phyloP scores from a whole-genome alignment of 1,140 invertebrate genomes.

The Pseudomyrmex sp. region DNA sequence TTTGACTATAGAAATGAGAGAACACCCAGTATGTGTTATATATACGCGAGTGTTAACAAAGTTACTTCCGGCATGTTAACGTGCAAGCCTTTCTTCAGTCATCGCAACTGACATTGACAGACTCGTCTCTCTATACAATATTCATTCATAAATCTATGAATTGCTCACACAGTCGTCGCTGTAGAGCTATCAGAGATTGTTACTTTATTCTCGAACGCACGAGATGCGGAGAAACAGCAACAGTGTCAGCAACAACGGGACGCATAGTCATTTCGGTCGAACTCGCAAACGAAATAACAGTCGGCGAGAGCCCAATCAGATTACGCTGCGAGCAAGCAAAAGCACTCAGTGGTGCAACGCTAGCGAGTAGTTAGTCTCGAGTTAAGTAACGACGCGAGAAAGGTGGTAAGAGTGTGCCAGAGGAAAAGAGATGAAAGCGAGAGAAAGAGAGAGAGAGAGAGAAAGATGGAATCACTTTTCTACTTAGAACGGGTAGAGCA shows the following conservation, averaged over 20 bases:
- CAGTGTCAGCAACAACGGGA: not conserved
- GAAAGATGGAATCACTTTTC: slow-evolving; percentile 25
- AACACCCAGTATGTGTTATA: not conserved
- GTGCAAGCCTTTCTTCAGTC: slow-evolving; percentile 4
- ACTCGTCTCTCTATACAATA: slow-evolving; percentile 3
- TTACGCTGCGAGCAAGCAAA: slow-evolving; percentile 60
- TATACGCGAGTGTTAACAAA: not conserved
- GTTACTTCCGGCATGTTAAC: slow-evolving; percentile 29
- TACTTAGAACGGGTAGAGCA: slow-evolving; percentile 10
- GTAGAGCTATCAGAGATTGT: slow-evolving; percentile 34
- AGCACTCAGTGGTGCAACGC: slow-evolving; percentile 57
- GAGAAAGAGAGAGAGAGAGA: not conserved
- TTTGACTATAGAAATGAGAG: not conserved
- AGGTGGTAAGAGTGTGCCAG: not conserved
- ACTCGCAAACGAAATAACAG: slow-evolving; percentile 56
- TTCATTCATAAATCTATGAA: slow-evolving; percentile 31
- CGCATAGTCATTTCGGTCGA: slow-evolving; percentile 16
- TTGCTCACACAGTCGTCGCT: slow-evolving; percentile 4
- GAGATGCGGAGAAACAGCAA: not conserved
- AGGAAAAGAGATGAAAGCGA: not conserved
- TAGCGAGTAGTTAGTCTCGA: slow-evolving; percentile 53
- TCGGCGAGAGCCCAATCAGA: slow-evolving; percentile 56
- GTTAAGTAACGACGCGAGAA: slow-evolving; percentile 56
- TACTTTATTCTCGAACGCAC: not conserved
- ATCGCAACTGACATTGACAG: slow-evolving; percentile 26